Base-by-base conservation (phyloP, 2,888 invertebrate genomes). In the Cremastinae sp. region DNA sequence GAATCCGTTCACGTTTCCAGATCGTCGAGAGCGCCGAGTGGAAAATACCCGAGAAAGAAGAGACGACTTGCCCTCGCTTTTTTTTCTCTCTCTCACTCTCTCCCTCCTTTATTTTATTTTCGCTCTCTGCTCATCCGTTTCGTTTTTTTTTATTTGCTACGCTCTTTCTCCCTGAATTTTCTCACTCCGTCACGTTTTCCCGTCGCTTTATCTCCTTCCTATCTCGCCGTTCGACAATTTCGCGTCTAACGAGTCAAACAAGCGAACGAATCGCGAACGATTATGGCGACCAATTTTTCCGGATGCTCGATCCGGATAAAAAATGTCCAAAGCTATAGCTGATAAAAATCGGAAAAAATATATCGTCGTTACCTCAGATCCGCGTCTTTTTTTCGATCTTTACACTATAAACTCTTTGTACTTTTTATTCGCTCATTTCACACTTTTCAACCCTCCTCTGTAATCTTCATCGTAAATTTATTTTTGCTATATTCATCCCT, bases 161-260 rank as follows among this genome's bases (percentile, higher is more conserved):
- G 10, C 18, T 47, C 41, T 51, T 14, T 3, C 66, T 66, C 66
- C 66, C 62, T 51, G 28, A 28, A 28, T 2, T 45, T 14, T 43
- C 12, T 41, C 38, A 36, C 56, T 69, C 49, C 18, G 18, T 36
- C 43, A 59, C 65, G n/a, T 53, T 75, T n/a, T 41, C n/a, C n/a
- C n/a, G n/a, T n/a, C n/a, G n/a, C n/a, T n/a, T n/a, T n/a, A n/a
- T n/a, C n/a, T n/a, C n/a, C n/a, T n/a, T n/a, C n/a, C n/a, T n/a
- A n/a, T n/a, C n/a, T 62, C 34, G 49, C 20, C 53, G 43, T 43
- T 64, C 14, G 28, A 47, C 56, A 69, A 73, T 73, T 73, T 61
- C 64, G 53, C 10, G 34, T 47, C 61, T 69, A 73, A 76, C 72
- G 72, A 59, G 64, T 73, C 68, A 41, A 68, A 66, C 71, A 51